Percentiles rank a stretch among this genome's conserved stretches.
phyloP scores from a whole-genome alignment of 2,888 invertebrate genomes.

The Tineola bisselliella region DNA sequence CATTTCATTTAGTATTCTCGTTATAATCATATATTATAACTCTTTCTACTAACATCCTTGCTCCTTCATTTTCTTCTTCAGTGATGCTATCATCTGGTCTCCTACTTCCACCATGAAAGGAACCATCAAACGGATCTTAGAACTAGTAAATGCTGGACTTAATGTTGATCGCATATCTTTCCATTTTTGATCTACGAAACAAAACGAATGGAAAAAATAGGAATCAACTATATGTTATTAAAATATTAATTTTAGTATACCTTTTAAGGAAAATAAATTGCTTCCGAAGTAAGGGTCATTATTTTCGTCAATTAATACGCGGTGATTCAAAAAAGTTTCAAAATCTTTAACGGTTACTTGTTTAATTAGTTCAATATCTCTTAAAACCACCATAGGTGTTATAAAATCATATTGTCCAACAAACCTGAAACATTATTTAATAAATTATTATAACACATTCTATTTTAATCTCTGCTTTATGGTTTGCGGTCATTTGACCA shows the following conservation, averaged over 20 bases:
- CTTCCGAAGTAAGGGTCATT: constrained; percentile 59
- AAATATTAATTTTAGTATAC: too few relatives aligned
- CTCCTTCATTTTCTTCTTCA: constrained; percentile 29
- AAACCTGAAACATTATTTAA: constrained; percentile 31
- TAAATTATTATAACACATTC: background rate
- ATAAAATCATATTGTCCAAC: constrained; percentile 54
- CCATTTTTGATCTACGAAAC: constrained; percentile 20
- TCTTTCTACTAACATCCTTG: background rate
- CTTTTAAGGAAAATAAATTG: constrained; percentile 49
- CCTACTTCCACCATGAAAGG: constrained; percentile 24
- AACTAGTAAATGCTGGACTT: constrained; percentile 34
- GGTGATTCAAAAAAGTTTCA: constrained; percentile 62
- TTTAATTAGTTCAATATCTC: constrained; percentile 59
- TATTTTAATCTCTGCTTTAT: too few relatives aligned
- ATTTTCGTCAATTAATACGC: constrained; percentile 34
- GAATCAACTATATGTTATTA: too few relatives aligned
- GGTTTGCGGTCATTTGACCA: too few relatives aligned
- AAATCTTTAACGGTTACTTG: constrained; percentile 63
- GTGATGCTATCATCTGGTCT: constrained; percentile 33
- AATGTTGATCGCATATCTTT: constrained; percentile 20
- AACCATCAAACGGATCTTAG: constrained; percentile 36
- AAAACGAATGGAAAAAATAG: too few relatives aligned
- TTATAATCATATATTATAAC: background rate
- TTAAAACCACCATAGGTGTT: constrained; percentile 41
- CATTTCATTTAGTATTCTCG: too few relatives aligned